phyloP scores from a whole-genome alignment of 2,888 invertebrate genomes.

The Epinotia demarniana region DNA sequence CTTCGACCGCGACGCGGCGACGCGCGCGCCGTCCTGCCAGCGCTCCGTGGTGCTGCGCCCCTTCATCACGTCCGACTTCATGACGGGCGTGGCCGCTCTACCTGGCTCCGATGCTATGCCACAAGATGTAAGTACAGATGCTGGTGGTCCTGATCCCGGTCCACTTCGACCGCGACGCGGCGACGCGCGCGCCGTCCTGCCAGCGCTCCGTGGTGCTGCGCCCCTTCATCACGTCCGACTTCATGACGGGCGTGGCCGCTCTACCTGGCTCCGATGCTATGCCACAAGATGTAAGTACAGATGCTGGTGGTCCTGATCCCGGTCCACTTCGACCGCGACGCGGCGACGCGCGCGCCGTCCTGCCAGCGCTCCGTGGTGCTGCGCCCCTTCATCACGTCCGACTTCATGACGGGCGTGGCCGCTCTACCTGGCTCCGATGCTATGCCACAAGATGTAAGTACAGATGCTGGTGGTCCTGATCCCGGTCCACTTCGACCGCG shows the following conservation, averaged over 20 bases:
- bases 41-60: slow-evolving; percentile 98
- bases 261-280: slow-evolving; percentile 93
- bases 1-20: slow-evolving; percentile 96
- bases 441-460: too few species aligned
- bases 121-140: too few species aligned
- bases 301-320: slow-evolving; percentile 99
- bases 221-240: slow-evolving; percentile 98
- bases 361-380: slow-evolving; percentile 98
- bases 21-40: slow-evolving; percentile 95
- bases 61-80: slow-evolving; percentile 98
- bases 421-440: slow-evolving; percentile 94
- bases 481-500: slow-evolving; percentile 98
- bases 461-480: slow-evolving; percentile 98
- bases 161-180: slow-evolving; percentile 98
- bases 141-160: slow-evolving; percentile 97
- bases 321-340: slow-evolving; percentile 98
- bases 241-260: slow-evolving; percentile 99
- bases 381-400: slow-evolving; percentile 97
- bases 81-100: slow-evolving; percentile 98
- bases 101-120: slow-evolving; percentile 95
- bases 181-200: slow-evolving; percentile 94
- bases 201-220: slow-evolving; percentile 97
- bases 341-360: slow-evolving; percentile 93
- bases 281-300: too few species aligned
- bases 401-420: slow-evolving; percentile 99